phyloP scores from a whole-genome alignment of 2,113 vertebrate genomes.

The Puffinus mauretanicus region DNA sequence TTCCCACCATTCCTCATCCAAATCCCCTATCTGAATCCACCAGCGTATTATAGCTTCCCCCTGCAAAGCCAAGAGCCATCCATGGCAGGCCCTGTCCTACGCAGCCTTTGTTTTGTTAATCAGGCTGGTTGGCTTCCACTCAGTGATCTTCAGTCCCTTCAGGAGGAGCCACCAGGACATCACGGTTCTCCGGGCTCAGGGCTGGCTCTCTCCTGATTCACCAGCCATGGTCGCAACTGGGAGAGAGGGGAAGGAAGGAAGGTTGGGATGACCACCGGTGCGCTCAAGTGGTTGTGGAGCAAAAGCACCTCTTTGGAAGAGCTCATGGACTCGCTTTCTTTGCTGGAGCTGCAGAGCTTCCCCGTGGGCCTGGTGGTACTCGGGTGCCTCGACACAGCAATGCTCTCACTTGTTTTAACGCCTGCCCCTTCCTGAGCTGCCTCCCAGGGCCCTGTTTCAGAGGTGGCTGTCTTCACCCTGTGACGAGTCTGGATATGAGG shows the following conservation, averaged over 20 bases:
- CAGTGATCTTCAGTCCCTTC: neutral
- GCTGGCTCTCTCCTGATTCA: neutral
- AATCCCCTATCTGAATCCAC: neutral
- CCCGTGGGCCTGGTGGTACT: accelerated
- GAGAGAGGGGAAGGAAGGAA: neutral
- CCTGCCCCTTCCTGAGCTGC: neutral
- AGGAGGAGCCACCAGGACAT: neutral
- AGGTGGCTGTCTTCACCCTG: neutral
- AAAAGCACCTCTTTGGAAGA: neutral
- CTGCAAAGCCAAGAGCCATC: neutral
- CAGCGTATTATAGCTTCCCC: neutral
- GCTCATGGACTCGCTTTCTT: neutral
- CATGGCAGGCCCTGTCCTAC: too few relatives aligned
- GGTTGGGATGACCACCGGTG: neutral
- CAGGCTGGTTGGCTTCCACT: neutral
- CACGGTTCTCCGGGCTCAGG: accelerated
- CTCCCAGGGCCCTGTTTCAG: neutral
- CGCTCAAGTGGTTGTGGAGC: neutral
- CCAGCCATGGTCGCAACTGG: neutral
- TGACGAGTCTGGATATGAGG: neutral
- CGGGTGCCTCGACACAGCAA: accelerated
- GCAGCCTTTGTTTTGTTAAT: neutral
- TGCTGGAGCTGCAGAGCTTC: neutral
- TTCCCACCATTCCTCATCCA: neutral
- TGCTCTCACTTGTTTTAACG: neutral